Conservation (phyloP, 2,888 invertebrate genomes). For the Dichetophora obliterata region DNA sequence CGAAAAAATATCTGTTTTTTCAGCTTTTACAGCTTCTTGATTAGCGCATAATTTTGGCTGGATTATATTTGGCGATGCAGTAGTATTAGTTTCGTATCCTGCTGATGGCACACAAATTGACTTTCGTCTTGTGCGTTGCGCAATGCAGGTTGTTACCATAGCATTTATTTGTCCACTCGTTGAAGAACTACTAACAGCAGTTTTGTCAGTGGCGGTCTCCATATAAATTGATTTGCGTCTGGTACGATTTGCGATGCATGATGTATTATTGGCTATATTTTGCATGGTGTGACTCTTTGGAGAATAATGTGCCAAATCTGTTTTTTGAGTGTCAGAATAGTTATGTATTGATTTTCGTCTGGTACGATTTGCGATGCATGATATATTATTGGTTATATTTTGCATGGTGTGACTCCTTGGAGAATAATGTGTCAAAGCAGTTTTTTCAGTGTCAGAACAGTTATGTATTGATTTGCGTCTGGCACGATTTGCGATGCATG, state of each 20-base stretch:
- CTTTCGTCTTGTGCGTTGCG: background rate
- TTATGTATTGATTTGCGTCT: background rate
- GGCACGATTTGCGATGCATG: conserved; percentile 23
- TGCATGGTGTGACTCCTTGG: background rate
- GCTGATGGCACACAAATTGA: background rate
- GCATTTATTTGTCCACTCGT: background rate
- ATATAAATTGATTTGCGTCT: background rate
- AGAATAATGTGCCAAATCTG: too few species aligned
- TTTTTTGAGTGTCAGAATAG: background rate
- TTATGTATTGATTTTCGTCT: background rate
- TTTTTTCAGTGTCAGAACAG: background rate
- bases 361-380: conserved; percentile 25
- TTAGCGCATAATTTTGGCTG: background rate
- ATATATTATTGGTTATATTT: background rate
- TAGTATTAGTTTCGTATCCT: background rate
- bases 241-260: conserved; percentile 20
- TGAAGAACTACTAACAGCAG: background rate
- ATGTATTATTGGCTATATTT: background rate
- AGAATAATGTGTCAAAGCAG: too few species aligned
- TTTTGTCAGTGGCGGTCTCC: background rate
- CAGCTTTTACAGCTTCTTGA: background rate
- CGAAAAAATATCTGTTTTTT: background rate
- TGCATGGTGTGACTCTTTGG: background rate
- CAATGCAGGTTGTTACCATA: background rate
- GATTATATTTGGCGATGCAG: background rate